These are phyloP conservation scores for Lamellibrachia columna DNA, from an alignment of 2,888 invertebrate species.

Conservation along the genomic window DNA sequence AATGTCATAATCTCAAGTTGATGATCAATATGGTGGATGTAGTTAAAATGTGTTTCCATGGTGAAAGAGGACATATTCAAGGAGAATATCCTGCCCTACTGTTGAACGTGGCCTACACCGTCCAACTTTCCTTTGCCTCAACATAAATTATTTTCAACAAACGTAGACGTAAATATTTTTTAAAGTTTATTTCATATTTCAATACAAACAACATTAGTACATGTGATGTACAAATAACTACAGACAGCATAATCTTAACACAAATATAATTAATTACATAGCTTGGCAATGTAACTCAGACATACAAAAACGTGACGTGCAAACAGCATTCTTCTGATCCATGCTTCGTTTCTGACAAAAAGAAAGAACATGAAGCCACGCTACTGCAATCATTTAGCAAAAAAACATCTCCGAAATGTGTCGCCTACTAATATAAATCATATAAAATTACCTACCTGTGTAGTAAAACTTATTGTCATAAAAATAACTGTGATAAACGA, in stretches of 20 bases:
- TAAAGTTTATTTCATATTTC: not conserved
- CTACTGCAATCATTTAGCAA: not conserved
- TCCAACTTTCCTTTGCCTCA: not conserved
- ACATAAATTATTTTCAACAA: not conserved
- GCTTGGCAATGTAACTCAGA: not conserved
- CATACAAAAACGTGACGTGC: not conserved
- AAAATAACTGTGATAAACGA: not conserved
- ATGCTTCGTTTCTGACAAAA: not conserved
- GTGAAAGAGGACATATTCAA: no score
- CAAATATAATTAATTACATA: not conserved
- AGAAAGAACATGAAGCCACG: not conserved
- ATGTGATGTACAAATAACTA: not conserved
- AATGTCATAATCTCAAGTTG: no score
- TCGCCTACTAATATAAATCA: not conserved
- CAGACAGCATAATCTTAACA: not conserved
- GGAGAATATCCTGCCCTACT: no score
- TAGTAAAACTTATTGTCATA: constrained; percentile 2
- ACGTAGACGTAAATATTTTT: not conserved
- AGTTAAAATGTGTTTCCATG: no score
- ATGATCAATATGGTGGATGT: no score
- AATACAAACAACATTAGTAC: not conserved
- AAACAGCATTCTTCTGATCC: not conserved
- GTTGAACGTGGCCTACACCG: not conserved
- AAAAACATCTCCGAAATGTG: not conserved
- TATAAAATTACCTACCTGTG: constrained; percentile 12